Evolutionary conservation across 2,113 vertebrate species (phyloP).

Genomic region (Steatornis caripensis): DNA sequence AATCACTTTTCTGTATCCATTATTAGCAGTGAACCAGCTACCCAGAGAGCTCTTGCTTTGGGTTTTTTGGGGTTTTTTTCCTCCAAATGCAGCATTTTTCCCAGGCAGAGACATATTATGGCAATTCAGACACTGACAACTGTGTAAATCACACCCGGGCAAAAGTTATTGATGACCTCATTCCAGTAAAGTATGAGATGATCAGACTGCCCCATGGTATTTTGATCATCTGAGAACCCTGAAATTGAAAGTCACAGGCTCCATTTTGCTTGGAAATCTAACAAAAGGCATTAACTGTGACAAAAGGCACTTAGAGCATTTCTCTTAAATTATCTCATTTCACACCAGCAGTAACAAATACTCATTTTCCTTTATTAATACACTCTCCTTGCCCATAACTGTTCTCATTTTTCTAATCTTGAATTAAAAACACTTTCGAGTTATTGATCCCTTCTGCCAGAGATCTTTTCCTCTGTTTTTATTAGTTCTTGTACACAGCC

Average conservation of each 20-base stretch:
- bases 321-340: constrained; percentile 59
- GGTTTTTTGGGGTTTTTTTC: background rate
- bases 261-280: constrained; percentile 23
- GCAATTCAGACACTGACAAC: constrained; percentile 57
- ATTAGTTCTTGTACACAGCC: background rate
- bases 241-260: constrained; percentile 46
- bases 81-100: constrained; percentile 39
- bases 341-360: constrained; percentile 47
- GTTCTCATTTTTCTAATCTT: constrained; percentile 26
- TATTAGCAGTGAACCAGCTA: constrained; percentile 34
- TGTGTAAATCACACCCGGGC: constrained; percentile 48
- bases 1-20: constrained; percentile 46
- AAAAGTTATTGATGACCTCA: constrained; percentile 54
- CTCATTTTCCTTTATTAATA: constrained; percentile 56
- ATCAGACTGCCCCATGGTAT: constrained; percentile 35
- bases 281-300: constrained; percentile 38
- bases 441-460: constrained; percentile 24
- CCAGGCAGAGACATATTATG: constrained; percentile 40
- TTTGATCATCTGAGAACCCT: constrained; percentile 50
- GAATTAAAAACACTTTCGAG: constrained; percentile 27
- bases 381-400: constrained; percentile 10
- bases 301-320: constrained; percentile 49
- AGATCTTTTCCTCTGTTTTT: background rate
- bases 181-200: constrained; percentile 46
- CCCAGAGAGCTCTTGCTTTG: background rate